Evolutionary conservation across 2,113 vertebrate species (phyloP).

Genomic region (Myxocyprinus asiaticus): DNA sequence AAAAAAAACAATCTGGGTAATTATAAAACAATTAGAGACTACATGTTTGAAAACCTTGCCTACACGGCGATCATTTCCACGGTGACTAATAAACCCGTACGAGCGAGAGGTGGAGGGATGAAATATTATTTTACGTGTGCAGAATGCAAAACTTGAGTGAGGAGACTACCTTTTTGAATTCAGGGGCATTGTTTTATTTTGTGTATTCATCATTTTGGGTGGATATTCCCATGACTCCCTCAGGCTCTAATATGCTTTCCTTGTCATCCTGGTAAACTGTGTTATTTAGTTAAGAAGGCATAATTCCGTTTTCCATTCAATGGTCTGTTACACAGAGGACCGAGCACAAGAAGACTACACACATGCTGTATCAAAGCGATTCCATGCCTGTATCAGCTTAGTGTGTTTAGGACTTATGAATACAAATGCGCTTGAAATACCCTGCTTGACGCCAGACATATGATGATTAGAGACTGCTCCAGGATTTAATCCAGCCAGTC

Average conservation of each 20-base stretch:
- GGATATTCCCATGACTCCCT: conserved; percentile 72
- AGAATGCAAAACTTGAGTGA: conserved; percentile 47
- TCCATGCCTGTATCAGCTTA: conserved; percentile 53
- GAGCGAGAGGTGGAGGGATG: conserved; percentile 10
- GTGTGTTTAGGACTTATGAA: conserved; percentile 66
- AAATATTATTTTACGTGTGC: conserved; percentile 42
- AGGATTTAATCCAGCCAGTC: conserved; percentile 19
- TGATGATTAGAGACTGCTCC: conserved; percentile 52
- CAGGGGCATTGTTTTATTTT: conserved; percentile 53
- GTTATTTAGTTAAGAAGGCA: conserved; percentile 70
- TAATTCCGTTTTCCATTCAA: conserved; percentile 64
- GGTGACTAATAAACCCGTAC: conserved; percentile 22
- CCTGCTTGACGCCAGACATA: conserved; percentile 57
- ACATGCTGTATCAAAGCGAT: conserved; percentile 57
- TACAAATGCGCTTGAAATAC: conserved; percentile 56
- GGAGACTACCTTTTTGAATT: conserved; percentile 49
- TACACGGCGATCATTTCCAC: conserved; percentile 14
- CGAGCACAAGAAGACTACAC: conserved; percentile 31
- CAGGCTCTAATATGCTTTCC: conserved; percentile 69
- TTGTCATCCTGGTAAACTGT: conserved; percentile 71
- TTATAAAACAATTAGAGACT: conserved; percentile 42
- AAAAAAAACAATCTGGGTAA: conserved; percentile 42
- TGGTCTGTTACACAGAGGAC: conserved; percentile 48
- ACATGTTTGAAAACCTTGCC: conserved; percentile 38
- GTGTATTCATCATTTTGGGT: conserved; percentile 65